Percentiles rank a stretch among this genome's conserved stretches.
Conservation (phyloP, 1,140 invertebrate species). For the Antheraea pernyi region DNA sequence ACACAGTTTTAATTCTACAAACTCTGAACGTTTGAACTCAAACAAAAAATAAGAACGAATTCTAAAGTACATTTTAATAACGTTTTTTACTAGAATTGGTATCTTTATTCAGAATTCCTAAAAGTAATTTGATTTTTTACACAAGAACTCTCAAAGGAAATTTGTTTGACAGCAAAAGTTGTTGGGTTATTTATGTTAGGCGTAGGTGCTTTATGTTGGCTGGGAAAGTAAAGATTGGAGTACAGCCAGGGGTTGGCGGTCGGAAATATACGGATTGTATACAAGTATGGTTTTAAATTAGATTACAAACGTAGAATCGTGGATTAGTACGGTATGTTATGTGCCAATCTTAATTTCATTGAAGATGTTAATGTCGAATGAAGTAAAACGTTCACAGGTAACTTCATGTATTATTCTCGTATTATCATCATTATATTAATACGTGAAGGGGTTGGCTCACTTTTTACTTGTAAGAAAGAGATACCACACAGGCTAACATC, state of each 20-base stretch:
- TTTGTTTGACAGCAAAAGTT: slow-evolving; percentile 38
- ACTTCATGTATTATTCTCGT: too few species aligned
- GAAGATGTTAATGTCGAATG: neutral
- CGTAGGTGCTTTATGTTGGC: slow-evolving; percentile 38
- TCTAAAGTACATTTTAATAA: neutral
- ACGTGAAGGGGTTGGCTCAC: too few species aligned
- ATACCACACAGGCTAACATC: too few species aligned
- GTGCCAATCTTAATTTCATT: neutral
- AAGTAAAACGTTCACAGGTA: neutral
- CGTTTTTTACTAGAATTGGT: neutral
- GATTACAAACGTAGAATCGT: slow-evolving; percentile 18
- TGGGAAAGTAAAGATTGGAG: slow-evolving; percentile 47
- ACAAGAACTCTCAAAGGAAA: slow-evolving; percentile 35
- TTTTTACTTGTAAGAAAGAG: too few species aligned
- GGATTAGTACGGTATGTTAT: neutral
- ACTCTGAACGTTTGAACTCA: neutral
- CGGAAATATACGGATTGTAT: slow-evolving; percentile 38
- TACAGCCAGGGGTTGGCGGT: slow-evolving; percentile 34
- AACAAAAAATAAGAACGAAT: neutral
- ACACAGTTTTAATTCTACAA: neutral
- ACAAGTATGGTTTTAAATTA: slow-evolving; percentile 40
- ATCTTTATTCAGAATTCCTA: slow-evolving; percentile 5
- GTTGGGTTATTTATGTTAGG: slow-evolving; percentile 18
- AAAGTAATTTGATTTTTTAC: slow-evolving; percentile 33
- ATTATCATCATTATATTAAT: too few species aligned